A percentile compares a stretch with the other conserved stretches of the same genome.
Conservation (phyloP, 2,888 invertebrate genomes). For the Dolichomitus sp. region DNA sequence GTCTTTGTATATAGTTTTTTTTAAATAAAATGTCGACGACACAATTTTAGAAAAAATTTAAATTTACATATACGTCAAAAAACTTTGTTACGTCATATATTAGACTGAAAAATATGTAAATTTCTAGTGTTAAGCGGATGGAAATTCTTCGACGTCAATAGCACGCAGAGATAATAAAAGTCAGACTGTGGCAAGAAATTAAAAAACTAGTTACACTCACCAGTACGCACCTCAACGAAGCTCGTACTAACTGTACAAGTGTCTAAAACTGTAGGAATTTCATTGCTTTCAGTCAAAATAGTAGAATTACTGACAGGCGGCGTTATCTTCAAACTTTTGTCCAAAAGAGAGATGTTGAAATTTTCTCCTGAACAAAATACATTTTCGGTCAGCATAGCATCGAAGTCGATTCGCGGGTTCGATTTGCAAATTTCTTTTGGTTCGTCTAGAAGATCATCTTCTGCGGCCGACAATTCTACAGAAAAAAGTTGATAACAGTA, state of each 20-base stretch:
- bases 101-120: conserved; percentile 3
- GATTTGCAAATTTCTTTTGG: background rate
- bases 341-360: background rate
- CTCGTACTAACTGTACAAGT: conserved; percentile 8
- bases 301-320: conserved; percentile 8
- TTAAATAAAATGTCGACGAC: too few relatives aligned
- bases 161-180: background rate
- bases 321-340: background rate
- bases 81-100: background rate
- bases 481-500: background rate
- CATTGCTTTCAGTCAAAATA: conserved; percentile 4
- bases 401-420: conserved; percentile 3
- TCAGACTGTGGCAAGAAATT: background rate
- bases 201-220: background rate
- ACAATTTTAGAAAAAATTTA: conserved; percentile 2
- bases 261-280: background rate
- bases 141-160: background rate
- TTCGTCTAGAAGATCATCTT: conserved; percentile 3
- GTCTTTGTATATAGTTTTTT: too few relatives aligned
- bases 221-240: background rate
- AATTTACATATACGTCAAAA: background rate
- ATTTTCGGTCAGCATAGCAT: conserved; percentile 13
- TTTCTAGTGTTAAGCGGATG: background rate
- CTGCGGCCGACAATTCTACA: conserved; percentile 6
- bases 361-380: background rate